Evolutionary conservation across 2,113 vertebrate genomes (phyloP), one percentile per base, ranked within the genome.

Genomic region (Phaethornis superciliosus): DNA sequence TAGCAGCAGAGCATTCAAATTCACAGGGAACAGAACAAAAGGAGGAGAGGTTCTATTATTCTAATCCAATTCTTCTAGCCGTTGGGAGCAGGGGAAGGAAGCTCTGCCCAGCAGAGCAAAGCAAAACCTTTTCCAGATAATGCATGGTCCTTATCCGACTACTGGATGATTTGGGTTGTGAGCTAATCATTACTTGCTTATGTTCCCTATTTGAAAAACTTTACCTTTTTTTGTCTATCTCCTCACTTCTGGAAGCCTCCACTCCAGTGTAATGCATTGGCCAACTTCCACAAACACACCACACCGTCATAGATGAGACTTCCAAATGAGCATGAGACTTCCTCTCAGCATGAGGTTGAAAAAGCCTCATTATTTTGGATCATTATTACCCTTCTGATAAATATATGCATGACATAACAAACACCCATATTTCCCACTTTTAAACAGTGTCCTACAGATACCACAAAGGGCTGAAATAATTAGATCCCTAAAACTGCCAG

Each of bases 231-330:
- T 64, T 16, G 15, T 75, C 30, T 47, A 8, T 33, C 44, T 40
- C 15, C 13, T 42, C 47, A 24, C 12, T 75, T 79, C 46, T n/a
- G 47, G 37, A 94, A 75, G 18, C 11, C 47, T 91, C 58, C 8
- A 19, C 5, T 56, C 6, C n/a, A 8, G 1, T 1, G 0, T 42
- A 46, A 16, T 63, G 2, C 12, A n/a, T 15, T 1, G 0, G 13
- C 15, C 20, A 72, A 30, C 8, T 27, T 74, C 33, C 42, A 44
- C n/a, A 47, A 16, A 7, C 33, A 64, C 6, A 21, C 5, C 30
- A 85, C 27, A 44, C 13, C 7, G 40, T 30, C 64, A 35, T 18
- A 21, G 42, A n/a, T 18, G 32, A 68, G 30, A 40, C 26, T 71
- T 91, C 14, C 24, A 32, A 28, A 68, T 1, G 15, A 88, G 84